Conservation (phyloP, 2,113 vertebrate species). For the mouse (Mus musculus) region GRCm39 chr1:57717001-57717500, state of each 20-base stretch:
- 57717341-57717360: background rate
- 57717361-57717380: background rate
- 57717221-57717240: background rate
- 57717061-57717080: background rate
- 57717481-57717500: background rate
- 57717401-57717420: background rate
- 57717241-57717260: background rate
- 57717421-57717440: background rate
- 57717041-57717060: background rate
- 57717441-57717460: background rate
- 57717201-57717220: no score
- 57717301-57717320: background rate
- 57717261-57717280: background rate
- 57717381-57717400: background rate
- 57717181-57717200: background rate
- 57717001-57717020: background rate
- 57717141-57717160: fast-evolving
- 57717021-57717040: background rate
- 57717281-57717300: background rate
- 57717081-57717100: background rate
- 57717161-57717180: background rate
- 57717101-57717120: background rate
- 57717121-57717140: background rate
- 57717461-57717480: background rate
- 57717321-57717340: background rate